These are phyloP conservation scores for Plebejus melissa DNA, from an alignment of 2,888 invertebrate genomes.

Conservation along the genomic window DNA sequence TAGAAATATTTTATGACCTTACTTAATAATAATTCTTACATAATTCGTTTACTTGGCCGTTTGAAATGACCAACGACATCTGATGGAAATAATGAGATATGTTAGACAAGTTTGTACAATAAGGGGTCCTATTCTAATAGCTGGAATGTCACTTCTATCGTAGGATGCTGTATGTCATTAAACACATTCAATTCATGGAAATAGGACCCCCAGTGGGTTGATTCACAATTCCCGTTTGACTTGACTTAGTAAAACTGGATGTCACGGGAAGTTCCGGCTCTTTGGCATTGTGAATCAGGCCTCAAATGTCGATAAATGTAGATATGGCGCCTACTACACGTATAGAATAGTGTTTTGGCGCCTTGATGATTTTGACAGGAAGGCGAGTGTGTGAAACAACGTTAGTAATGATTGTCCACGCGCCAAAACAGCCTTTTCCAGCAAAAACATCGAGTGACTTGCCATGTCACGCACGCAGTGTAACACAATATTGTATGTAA, in stretches of 20 bases:
- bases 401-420: too few relatives aligned
- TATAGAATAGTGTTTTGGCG: not conserved
- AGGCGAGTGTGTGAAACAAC: too few relatives aligned
- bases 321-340: not conserved
- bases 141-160: not conserved
- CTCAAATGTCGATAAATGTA: not conserved
- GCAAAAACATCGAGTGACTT: too few relatives aligned
- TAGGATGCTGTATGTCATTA: too few relatives aligned
- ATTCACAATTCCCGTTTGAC: not conserved
- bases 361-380: too few relatives aligned
- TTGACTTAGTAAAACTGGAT: not conserved
- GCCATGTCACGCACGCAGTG: too few relatives aligned
- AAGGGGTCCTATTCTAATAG: constrained; percentile 34
- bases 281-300: not conserved
- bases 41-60: constrained; percentile 32
- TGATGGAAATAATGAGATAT: constrained; percentile 46
- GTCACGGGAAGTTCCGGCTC: not conserved
- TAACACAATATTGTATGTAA: too few relatives aligned
- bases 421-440: too few relatives aligned
- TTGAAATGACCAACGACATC: constrained; percentile 26
- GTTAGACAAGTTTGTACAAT: constrained; percentile 61
- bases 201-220: not conserved
- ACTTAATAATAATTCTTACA: not conserved
- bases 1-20: not conserved
- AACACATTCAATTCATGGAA: not conserved